These are phyloP conservation scores for Scaptomyza cyrtandrae DNA, from an alignment of 2,888 invertebrate species.

Conservation along the genomic window DNA sequence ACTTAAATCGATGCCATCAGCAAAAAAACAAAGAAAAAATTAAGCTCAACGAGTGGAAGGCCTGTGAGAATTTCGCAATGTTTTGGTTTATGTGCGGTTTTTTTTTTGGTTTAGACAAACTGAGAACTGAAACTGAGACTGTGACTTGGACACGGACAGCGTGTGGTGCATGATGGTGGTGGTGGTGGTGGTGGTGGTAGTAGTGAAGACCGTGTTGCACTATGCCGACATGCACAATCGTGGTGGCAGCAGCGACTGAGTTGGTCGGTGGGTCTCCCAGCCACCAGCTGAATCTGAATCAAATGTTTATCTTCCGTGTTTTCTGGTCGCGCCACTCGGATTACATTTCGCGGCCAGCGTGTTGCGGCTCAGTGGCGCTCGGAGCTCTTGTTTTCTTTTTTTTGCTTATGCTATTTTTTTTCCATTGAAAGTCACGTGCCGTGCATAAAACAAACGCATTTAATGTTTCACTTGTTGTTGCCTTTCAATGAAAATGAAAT, in stretches of 20 bases:
- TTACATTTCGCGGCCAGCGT: conserved; percentile 28
- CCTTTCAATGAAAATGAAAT: conserved; percentile 68
- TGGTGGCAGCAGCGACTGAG: conserved; percentile 53
- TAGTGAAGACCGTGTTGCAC: conserved; percentile 13
- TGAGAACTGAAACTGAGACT: conserved; percentile 9
- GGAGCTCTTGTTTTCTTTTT: not conserved
- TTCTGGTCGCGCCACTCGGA: conserved; percentile 32
- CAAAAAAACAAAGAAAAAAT: conserved; percentile 35
- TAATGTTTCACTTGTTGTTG: conserved; percentile 49
- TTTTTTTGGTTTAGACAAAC: conserved; percentile 6
- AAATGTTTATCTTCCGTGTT: conserved; percentile 74
- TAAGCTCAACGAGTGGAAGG: conserved; percentile 23
- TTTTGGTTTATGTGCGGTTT: conserved; percentile 3
- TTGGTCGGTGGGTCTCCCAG: conserved; percentile 12
- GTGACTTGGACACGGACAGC: conserved; percentile 37
- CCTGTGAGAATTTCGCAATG: conserved; percentile 43
- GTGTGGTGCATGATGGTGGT: conserved; percentile 6
- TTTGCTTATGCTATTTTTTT: conserved; percentile 24
- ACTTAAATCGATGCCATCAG: conserved; percentile 52
- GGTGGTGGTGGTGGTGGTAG: conserved; percentile 7
- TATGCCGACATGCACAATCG: conserved; percentile 21
- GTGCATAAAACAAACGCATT: conserved; percentile 74
- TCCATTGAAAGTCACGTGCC: conserved; percentile 74
- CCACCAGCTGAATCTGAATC: conserved; percentile 26
- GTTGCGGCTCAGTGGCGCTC: conserved; percentile 76